Evolutionary conservation across 2,888 invertebrate genomes (phyloP), one percentile per base, ranked within the genome.

Genomic region (Rhopalosiphum nymphaeae): DNA sequence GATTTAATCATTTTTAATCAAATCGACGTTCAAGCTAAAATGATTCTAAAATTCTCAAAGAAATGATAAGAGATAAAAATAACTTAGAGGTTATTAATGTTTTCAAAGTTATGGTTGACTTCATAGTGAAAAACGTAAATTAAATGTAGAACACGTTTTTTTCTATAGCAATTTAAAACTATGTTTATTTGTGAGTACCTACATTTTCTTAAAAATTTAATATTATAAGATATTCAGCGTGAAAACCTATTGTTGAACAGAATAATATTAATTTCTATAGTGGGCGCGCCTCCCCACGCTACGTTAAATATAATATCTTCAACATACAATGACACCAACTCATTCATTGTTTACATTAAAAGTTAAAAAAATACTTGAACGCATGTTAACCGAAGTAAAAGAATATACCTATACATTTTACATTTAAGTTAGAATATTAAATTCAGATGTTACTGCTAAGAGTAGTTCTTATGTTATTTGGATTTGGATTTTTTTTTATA

Each of bases 271-370:
- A 21, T 61, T 29, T 61, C n/a, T 88, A 42, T 57, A 44, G 89
- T 61, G 89, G 61, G 89, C 56, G 56, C 29, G 56, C 44, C 89
- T 61, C 57, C 57, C 42, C 46, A 29, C 89, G 29, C 5, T 42
- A 56, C 36, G 36, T 89, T 89, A 49, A 87, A 36, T 53, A 36
- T 42, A 89, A 89, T 56, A 21, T 78, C 42, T 36, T 89, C 16
- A 56, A 36, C 56, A 26, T 61, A 90, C 57, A n/a, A 90, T 90
- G 10, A 44, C 44, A 67, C n/a, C 89, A 46, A 90, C 46, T 67
- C 67, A 25, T 90, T 89, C 46, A 49, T 61, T 90, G 90, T 90
- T 90, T 90, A 36, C n/a, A 36, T 57, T 57, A 89, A 89, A 89
- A 36, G 89, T 49, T 78, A 42, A 36, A 57, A 46, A 1, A 11